Base-by-base conservation (phyloP, 2,888 invertebrate genomes). In the Branchipolynoe longqiensis region DNA sequence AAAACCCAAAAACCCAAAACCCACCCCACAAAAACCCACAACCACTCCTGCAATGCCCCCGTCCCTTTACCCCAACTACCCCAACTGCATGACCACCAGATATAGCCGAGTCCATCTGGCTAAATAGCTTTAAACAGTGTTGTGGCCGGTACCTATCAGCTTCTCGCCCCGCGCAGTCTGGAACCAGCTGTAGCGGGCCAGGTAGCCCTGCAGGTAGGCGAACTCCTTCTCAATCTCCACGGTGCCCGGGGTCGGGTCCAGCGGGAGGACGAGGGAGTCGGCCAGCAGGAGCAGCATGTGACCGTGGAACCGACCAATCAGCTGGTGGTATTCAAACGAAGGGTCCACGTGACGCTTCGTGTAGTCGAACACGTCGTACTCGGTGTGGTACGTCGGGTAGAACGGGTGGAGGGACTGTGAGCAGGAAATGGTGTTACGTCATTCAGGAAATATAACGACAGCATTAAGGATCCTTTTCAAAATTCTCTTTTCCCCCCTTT, bases 371-470 rank as follows among this genome's bases (percentile, higher is more conserved):
- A 69, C 62, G 73, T 84, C 84, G 31, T 73, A 84, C 54, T 69
- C 48, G n/a, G 84, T 84, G 73, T 84, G 84, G 48, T 84, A 84
- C 25, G 73, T 64, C 1, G 84, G 84, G 56, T 84, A 84, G n/a
- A 73, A 54, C 4, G 48, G 41, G 28, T 73, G 41, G 8, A 64
- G 58, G 4, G 62, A 58, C 78, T 78, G 78, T n/a, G n/a, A n/a
- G n/a, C n/a, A n/a, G n/a, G n/a, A n/a, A n/a, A n/a, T n/a, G n/a
- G n/a, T n/a, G n/a, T n/a, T n/a, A n/a, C n/a, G n/a, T n/a, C n/a
- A n/a, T n/a, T n/a, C n/a, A n/a, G n/a, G n/a, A n/a, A n/a, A n/a
- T n/a, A n/a, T n/a, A n/a, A n/a, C n/a, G n/a, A n/a, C n/a, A n/a
- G n/a, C n/a, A n/a, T n/a, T n/a, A n/a, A n/a, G n/a, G n/a, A n/a